These are phyloP conservation scores for Macropus fuliginosus DNA, from an alignment of 2,797 vertebrate species.

Conservation along the genomic window DNA sequence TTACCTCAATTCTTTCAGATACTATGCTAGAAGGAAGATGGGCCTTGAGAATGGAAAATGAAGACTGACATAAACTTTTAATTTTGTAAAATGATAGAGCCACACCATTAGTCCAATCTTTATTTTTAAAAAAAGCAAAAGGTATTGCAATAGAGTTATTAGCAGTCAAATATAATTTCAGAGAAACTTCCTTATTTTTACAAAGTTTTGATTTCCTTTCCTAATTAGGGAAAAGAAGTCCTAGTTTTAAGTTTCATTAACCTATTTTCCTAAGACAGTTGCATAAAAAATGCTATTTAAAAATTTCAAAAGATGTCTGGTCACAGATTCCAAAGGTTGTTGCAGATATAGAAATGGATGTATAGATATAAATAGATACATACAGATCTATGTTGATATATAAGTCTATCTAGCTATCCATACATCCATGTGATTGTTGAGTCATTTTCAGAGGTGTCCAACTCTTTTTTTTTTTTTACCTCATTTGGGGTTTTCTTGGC, in stretches of 20 bases:
- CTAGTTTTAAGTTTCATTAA: slow-evolving; percentile 6
- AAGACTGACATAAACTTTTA: neutral
- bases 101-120: neutral
- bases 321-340: neutral
- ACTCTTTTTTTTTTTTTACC: neutral
- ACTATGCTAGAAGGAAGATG: neutral
- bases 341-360: neutral
- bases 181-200: neutral
- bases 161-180: neutral
- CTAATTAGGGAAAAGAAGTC: neutral
- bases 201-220: neutral
- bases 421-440: neutral
- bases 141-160: neutral
- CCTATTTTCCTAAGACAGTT: slow-evolving; percentile 25
- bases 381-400: neutral
- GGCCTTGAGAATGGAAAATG: neutral
- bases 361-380: neutral
- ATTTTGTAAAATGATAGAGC: neutral
- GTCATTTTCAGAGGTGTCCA: neutral
- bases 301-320: neutral
- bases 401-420: too few relatives aligned
- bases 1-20: neutral
- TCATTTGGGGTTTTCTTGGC: neutral
- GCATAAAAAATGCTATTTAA: slow-evolving; percentile 1
- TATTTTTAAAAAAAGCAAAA: neutral